These are phyloP conservation scores for Leptocoma aspasia DNA, from an alignment of 2,113 vertebrate species.

Conservation along the genomic window DNA sequence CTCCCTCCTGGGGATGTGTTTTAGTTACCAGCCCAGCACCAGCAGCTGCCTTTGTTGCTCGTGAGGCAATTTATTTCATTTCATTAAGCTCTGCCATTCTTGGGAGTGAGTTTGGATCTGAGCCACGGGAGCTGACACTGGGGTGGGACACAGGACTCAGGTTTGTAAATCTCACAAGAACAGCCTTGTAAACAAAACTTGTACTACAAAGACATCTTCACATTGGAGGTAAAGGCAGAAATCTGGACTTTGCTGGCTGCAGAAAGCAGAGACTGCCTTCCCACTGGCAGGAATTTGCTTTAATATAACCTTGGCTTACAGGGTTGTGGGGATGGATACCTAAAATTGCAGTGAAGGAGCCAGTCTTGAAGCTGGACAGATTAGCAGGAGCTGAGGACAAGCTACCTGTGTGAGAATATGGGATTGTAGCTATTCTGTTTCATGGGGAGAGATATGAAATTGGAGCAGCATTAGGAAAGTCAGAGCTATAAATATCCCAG, in stretches of 20 bases:
- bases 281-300: not conserved
- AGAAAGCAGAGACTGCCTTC: not conserved
- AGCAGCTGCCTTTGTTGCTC: not conserved
- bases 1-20: not conserved
- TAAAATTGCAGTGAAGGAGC: not conserved
- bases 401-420: not conserved
- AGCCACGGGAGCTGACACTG: not conserved
- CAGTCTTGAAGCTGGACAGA: not conserved
- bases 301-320: not conserved
- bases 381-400: not conserved
- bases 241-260: not conserved
- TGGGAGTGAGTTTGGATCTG: not conserved
- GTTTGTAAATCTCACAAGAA: conserved; percentile 26
- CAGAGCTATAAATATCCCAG: fast-evolving
- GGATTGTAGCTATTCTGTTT: not conserved
- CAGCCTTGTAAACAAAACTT: not conserved
- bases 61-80: not conserved
- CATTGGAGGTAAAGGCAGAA: not conserved
- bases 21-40: not conserved
- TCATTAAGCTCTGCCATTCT: not conserved
- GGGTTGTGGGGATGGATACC: not conserved
- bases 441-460: not conserved
- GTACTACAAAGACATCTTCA: not conserved
- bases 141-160: not conserved
- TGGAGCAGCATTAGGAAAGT: not conserved